Conservation (phyloP, 2,797 vertebrate genomes). For the Sebastes miniatus region DNA sequence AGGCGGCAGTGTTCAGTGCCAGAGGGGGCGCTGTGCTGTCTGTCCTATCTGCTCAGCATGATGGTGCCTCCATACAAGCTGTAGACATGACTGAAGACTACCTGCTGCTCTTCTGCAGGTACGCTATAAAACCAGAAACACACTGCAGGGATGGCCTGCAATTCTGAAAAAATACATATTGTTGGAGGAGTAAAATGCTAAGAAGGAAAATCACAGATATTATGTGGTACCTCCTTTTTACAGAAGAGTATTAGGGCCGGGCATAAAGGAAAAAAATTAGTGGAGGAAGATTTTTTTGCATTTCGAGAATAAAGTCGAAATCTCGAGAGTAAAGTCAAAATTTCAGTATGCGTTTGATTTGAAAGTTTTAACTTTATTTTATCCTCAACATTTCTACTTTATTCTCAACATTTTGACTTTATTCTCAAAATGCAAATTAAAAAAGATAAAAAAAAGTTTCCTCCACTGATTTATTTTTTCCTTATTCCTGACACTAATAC, state of each 20-base stretch:
- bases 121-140: not conserved
- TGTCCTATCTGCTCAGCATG: slow-evolving; percentile 57
- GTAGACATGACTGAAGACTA: slow-evolving; percentile 76
- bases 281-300: not conserved
- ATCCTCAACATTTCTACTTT: not conserved
- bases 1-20: slow-evolving; percentile 70
- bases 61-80: slow-evolving; percentile 60
- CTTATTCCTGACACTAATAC: not conserved
- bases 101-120: slow-evolving; percentile 79
- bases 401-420: not conserved
- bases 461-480: not conserved
- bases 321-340: not conserved
- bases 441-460: fast-evolving
- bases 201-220: not conserved
- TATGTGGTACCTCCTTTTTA: not conserved
- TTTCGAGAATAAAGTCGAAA: not conserved
- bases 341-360: not conserved
- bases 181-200: not conserved
- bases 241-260: no score
- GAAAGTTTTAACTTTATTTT: not conserved
- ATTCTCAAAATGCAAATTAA: not conserved
- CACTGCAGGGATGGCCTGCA: not conserved
- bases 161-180: not conserved
- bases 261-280: no score
- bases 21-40: slow-evolving; percentile 52